Evolutionary conservation across 2,888 invertebrate genomes (phyloP).

Genomic region (Serripes groenlandicus): DNA sequence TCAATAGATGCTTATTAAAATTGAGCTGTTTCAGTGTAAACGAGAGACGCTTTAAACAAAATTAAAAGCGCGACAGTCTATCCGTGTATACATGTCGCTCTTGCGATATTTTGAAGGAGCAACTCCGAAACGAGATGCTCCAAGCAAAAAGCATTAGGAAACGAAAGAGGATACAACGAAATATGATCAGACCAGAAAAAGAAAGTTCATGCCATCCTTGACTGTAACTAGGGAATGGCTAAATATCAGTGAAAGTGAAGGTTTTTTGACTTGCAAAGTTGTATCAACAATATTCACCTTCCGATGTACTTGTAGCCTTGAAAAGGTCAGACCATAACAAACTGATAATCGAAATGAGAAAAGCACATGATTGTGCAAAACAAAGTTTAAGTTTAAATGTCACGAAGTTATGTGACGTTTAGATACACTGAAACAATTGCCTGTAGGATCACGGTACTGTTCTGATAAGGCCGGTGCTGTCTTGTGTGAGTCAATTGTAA

Average conservation of each 20-base stretch:
- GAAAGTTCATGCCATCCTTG: background rate
- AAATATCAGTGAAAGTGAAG: too few relatives aligned
- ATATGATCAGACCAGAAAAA: too few relatives aligned
- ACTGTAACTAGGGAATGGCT: background rate
- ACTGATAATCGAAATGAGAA: constrained; percentile 22
- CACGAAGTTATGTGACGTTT: constrained; percentile 1
- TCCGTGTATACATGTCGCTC: too few relatives aligned
- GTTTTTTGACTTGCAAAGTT: background rate
- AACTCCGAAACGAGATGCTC: too few relatives aligned
- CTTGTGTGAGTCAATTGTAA: constrained; percentile 16
- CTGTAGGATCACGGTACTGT: constrained; percentile 18
- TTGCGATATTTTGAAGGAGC: too few relatives aligned
- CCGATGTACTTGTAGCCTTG: background rate
- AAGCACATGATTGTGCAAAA: constrained; percentile 40
- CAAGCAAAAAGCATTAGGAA: too few relatives aligned
- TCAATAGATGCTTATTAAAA: too few relatives aligned
- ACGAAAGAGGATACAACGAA: too few relatives aligned
- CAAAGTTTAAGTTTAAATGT: constrained; percentile 26
- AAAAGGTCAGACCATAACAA: constrained; percentile 23
- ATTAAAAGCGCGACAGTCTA: too few relatives aligned
- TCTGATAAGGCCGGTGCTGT: constrained; percentile 17
- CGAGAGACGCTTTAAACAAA: too few relatives aligned
- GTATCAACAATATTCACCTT: background rate
- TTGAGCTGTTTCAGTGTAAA: too few relatives aligned
- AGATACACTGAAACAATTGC: constrained; percentile 26